phyloP scores from a whole-genome alignment of 2,113 vertebrate genomes.

The Agapornis roseicollis region DNA sequence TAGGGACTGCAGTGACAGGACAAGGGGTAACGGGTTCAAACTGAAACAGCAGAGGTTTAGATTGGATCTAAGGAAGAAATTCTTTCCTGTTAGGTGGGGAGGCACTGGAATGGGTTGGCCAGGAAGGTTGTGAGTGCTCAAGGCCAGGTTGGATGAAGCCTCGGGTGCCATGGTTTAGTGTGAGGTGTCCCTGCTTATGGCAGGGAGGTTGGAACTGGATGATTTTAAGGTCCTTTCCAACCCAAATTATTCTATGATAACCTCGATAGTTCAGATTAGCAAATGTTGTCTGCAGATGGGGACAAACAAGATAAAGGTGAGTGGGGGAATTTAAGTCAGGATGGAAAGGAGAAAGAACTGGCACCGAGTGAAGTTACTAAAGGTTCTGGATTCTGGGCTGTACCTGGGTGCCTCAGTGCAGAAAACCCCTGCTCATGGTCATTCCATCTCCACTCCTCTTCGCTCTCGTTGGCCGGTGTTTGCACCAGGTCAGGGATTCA shows the following conservation, averaged over 20 bases:
- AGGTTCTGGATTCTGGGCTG: not conserved
- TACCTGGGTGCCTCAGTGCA: constrained; percentile 84
- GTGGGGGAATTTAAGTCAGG: not conserved
- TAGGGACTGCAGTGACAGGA: too few species aligned
- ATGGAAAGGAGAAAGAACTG: not conserved
- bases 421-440: constrained; percentile 83
- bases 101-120: too few species aligned
- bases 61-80: too few species aligned
- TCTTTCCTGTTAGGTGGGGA: too few species aligned
- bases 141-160: too few species aligned
- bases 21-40: too few species aligned
- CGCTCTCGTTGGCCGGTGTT: constrained; percentile 68
- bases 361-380: not conserved
- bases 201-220: too few species aligned
- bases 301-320: not conserved
- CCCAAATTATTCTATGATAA: not conserved
- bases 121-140: too few species aligned
- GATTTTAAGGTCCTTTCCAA: too few species aligned
- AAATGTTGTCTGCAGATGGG: not conserved
- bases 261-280: not conserved
- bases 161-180: too few species aligned
- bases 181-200: too few species aligned
- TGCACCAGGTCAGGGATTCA: constrained; percentile 78
- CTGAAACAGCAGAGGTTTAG: too few species aligned
- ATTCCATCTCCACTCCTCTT: constrained; percentile 78